Evolutionary conservation across 1,140 invertebrate genomes (phyloP).

Genomic region (Sitobion miscanthi): DNA sequence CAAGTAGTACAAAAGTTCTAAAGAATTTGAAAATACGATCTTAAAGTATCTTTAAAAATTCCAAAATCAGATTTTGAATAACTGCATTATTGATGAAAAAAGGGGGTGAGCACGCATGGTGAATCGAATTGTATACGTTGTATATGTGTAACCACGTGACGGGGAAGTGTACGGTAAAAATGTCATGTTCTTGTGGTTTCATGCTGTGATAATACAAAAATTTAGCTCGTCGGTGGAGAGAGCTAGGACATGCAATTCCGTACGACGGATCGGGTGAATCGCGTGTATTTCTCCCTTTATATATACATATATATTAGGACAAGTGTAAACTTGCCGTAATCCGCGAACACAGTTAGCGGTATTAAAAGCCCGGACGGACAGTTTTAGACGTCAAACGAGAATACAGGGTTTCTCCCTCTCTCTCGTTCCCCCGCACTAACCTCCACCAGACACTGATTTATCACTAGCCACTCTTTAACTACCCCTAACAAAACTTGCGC

Average conservation of each 20-base stretch:
- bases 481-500: constrained; percentile 37
- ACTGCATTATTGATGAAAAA: not conserved
- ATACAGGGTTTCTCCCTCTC: not conserved
- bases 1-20: not conserved
- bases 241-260: not conserved
- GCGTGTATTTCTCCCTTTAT: not conserved
- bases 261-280: not conserved
- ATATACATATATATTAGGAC: constrained; percentile 8
- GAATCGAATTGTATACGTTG: not conserved
- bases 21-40: not conserved
- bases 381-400: constrained; percentile 45
- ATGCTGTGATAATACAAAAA: not conserved
- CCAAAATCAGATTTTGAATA: not conserved
- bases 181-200: not conserved
- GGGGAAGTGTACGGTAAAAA: not conserved
- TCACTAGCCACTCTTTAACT: constrained; percentile 42
- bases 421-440: not conserved
- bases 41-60: not conserved
- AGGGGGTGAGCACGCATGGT: not conserved
- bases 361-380: constrained; percentile 48
- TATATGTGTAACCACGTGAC: not conserved
- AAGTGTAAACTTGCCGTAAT: constrained; percentile 51
- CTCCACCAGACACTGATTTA: constrained; percentile 44
- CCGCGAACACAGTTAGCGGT: constrained; percentile 44
- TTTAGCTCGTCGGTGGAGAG: not conserved